phyloP scores from a whole-genome alignment of 2,888 invertebrate genomes.

The Schizaphis graminum region DNA sequence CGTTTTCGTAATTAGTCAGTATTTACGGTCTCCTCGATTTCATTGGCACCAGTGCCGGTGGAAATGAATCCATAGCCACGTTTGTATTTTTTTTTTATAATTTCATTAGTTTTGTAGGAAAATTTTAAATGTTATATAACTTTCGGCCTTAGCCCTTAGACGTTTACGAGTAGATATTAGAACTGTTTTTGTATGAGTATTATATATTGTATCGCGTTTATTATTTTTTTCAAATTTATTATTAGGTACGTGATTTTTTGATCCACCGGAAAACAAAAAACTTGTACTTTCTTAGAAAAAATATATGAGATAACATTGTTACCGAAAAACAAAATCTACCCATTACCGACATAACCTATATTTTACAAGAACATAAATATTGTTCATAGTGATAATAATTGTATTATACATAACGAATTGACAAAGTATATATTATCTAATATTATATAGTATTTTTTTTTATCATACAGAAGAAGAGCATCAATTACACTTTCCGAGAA shows the following conservation, averaged over 20 bases:
- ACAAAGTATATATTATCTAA: not conserved
- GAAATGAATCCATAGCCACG: not conserved
- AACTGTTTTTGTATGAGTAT: not conserved
- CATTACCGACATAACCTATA: not conserved
- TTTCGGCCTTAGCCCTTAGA: not conserved
- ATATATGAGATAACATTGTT: not conserved
- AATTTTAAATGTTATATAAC: not conserved
- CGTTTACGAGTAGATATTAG: not conserved
- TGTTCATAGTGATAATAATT: not conserved
- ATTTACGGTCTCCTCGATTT: constrained; percentile 30
- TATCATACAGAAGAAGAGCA: not conserved
- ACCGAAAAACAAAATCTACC: not conserved
- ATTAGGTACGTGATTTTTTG: not conserved
- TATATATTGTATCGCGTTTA: not conserved
- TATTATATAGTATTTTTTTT: not conserved
- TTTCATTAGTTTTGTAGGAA: not conserved
- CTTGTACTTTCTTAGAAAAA: not conserved
- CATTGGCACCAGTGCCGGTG: constrained; percentile 4
- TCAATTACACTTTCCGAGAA: not conserved
- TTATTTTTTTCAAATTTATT: not conserved
- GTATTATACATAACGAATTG: not conserved
- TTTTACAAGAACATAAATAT: not conserved
- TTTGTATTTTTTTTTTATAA: not conserved
- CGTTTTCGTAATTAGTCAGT: constrained; percentile 52
- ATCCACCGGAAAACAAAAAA: not conserved